phyloP scores from a whole-genome alignment of 2,888 invertebrate genomes.

The Lutraria lutraria region DNA sequence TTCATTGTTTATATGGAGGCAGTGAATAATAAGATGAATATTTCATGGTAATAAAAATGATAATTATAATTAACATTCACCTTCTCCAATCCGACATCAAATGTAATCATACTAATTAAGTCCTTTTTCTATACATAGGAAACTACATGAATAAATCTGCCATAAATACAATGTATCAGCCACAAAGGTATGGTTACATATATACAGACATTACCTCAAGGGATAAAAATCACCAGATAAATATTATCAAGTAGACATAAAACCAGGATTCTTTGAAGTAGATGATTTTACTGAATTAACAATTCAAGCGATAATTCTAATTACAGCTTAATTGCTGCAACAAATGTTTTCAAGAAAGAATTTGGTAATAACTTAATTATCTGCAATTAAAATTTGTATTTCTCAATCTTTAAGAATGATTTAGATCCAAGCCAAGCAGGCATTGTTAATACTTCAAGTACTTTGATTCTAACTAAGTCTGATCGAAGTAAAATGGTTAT shows the following conservation, averaged over 20 bases:
- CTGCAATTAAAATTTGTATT: not conserved
- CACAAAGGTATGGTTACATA: not conserved
- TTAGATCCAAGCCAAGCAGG: not conserved
- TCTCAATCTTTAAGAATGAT: not conserved
- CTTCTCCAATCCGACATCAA: too few relatives aligned
- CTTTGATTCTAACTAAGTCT: not conserved
- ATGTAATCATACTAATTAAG: too few relatives aligned
- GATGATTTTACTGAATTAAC: not conserved
- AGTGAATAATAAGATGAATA: too few relatives aligned
- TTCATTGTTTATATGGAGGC: too few relatives aligned
- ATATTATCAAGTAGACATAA: not conserved
- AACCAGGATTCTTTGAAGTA: not conserved
- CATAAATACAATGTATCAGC: too few relatives aligned
- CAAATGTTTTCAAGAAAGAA: not conserved
- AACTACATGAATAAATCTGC: too few relatives aligned
- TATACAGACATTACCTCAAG: not conserved
- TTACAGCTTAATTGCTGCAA: not conserved
- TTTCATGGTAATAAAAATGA: too few relatives aligned
- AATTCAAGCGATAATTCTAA: slow-evolving; percentile 4
- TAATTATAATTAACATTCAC: too few relatives aligned
- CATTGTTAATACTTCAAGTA: not conserved
- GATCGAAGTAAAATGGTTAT: not conserved
- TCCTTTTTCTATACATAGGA: too few relatives aligned
- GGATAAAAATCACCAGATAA: not conserved
- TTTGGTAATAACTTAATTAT: slow-evolving; percentile 9